Evolutionary conservation across 2,113 vertebrate species (phyloP), one percentile per base, ranked within the genome.

Genomic region (Cebus imitator): DNA sequence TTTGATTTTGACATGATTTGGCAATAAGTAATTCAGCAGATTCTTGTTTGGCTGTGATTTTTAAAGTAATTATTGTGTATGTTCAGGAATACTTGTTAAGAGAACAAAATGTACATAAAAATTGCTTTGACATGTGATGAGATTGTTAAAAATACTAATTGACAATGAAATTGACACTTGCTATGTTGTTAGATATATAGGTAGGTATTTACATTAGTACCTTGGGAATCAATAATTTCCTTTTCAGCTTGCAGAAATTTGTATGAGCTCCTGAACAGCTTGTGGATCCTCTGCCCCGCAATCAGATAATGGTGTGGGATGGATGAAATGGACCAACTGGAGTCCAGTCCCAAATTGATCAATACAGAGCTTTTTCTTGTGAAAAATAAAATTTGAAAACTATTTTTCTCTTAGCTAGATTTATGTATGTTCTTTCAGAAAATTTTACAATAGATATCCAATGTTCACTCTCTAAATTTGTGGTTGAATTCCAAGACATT

Each of bases 1-100:
- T 88, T 94, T 91, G 21, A 91, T 78, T 78, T 91, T 78, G 25
- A 85, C 20, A 88, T 78, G 52, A 92, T 92, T 90, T 75, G 32
- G 21, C 76, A 90, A 80, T 52, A 75, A 80, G 13, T 55, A 87
- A 90, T 64, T 94, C 81, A 68, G 2, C 68, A 66, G n/a, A 81
- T 70, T 85, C 14, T 78, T 20, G 32, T 88, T 45, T 92, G 61
- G 48, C 57, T 50, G 10, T 76, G 43, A 43, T 57, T 92, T 93
- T 64, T 87, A 61, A 91, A 79, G 73, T 27, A 30, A 95, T 18
- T 52, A 66, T 1, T 40, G 35, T 61, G 8, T 4, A 48, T 55
- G 43, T 96, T 90, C 11, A 84, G 27, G 6, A 75, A 94, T 81
- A 75, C 12, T 91, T 43, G 21, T 45, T 92, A 85, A 75, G 58